Base-by-base conservation (phyloP, 2,888 invertebrate species). In the Tenodera sinensis region DNA sequence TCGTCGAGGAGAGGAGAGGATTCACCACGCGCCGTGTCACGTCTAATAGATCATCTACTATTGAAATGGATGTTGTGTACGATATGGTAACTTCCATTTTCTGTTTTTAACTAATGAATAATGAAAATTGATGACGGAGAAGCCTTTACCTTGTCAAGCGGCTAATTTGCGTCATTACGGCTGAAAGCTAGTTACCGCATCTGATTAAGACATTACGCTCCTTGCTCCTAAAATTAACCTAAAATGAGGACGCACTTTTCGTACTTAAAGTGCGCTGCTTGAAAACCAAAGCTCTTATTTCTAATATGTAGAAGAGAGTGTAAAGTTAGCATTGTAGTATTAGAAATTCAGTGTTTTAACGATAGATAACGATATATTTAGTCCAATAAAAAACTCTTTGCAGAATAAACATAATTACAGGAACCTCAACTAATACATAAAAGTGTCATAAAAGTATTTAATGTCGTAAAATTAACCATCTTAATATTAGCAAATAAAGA, bases 121-220 rank as follows among this genome's bases (percentile, higher is more conserved):
- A 87, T 87, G 87, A 87, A 87, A 87, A 87, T 87, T 87, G 87
- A 87, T 87, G 87, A 87, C 34, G 83, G 25, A 34, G 85, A 27
- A 27, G 25, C 42, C 30, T 34, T 84, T 34, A 81, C 86, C 86
- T 30, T 86, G 86, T 82, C 87, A 83, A 81, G 28, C 81, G 82
- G 87, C 87, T 87, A 87, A 87, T 87, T 82, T 83, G 81, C 87
- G 34, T 82, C 87, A 71, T 71, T 71, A 71, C 54, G 54, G 54
- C 25, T 71, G 54, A 71, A 71, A 71, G 54, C 54, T 25, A 6
- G 54, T 71, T 71, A 71, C 54, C 54, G 54, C 54, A 71, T 71
- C 87, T 87, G 82, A 87, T 87, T 83, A 87, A 83, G 87, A 82
- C 82, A 82, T 83, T 71, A 71, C 54, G 54, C 54, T 71, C 54